Evolutionary conservation across 2,113 vertebrate species (phyloP), one percentile per base, ranked within the genome.

Genomic region (Scomber colias): DNA sequence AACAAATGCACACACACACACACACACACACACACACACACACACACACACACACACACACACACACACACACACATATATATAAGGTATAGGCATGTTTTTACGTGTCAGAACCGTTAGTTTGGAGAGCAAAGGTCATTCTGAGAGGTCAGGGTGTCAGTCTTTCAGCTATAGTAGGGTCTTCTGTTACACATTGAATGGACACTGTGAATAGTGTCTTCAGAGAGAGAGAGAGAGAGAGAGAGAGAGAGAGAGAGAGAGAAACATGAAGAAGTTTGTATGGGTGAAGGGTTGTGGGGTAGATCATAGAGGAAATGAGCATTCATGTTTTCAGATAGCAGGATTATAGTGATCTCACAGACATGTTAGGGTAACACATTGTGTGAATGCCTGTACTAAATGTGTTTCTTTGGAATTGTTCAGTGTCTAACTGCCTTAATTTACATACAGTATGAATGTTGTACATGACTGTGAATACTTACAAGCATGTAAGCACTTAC

Each of bases 111-210:
- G 74, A 80, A 61, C 56, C 10, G 67, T 71, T 79, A 83, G 83
- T 75, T 72, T 53, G 49, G 56, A 76, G 87, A 71, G 63, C 89
- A 87, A 9, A 89, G 90, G 86, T 92, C 88, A 81, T 53, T 65
- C 60, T 13, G 30, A 57, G 50, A 74, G 87, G 92, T 92, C 86
- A 90, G 21, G 74, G 67, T 75, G 81, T 81, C 62, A 75, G 90
- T 82, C 71, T 93, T 93, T 90, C 92, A 83, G 63, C 79, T 46
- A 55, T 44, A 89, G 89, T 90, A 80, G 86, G 86, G 14, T 78
- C 63, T 74, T 90, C 87, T 91, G 86, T 91, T 88, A 55, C 66
- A 45, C 30, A 19, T 78, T 87, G 84, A 90, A 90, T 83, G 59
- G 86, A 87, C 74, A 79, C 79, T 71, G 74, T 84, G 75, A 77